Evolutionary conservation across 2,888 invertebrate species (phyloP).

Genomic region (Proisotoma minuta): DNA sequence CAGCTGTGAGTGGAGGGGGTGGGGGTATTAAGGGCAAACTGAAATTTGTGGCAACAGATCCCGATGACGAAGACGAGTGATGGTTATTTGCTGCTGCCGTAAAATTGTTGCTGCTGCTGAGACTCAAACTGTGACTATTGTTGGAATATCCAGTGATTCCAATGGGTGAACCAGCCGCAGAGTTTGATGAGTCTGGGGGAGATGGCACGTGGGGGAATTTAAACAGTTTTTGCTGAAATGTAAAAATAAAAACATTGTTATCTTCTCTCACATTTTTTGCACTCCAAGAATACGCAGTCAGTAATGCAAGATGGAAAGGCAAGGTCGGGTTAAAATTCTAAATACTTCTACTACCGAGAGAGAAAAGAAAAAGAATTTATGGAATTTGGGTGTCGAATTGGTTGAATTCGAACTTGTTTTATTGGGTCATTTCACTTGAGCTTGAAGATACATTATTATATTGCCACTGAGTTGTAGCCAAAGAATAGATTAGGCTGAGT

Average conservation of each 20-base stretch:
- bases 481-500: too few species aligned
- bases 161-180: conserved; percentile 18
- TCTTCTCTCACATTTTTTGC: not conserved
- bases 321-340: not conserved
- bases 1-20: conserved; percentile 10
- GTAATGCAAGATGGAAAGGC: not conserved
- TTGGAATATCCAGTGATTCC: too few species aligned
- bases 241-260: not conserved
- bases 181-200: conserved; percentile 44
- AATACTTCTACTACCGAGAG: not conserved
- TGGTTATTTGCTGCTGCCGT: not conserved
- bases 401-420: conserved; percentile 19
- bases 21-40: conserved; percentile 22
- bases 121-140: conserved; percentile 42
- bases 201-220: conserved; percentile 46
- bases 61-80: conserved; percentile 4
- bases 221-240: conserved; percentile 37
- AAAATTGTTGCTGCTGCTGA: conserved; percentile 5
- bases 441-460: not conserved
- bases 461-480: not conserved
- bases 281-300: not conserved
- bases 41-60: conserved; percentile 16
- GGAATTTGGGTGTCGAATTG: conserved; percentile 9
- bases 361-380: conserved; percentile 3
- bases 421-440: conserved; percentile 17